Evolutionary conservation across 1,140 invertebrate species (phyloP).

Genomic region (Zaprionus nigranus): DNA sequence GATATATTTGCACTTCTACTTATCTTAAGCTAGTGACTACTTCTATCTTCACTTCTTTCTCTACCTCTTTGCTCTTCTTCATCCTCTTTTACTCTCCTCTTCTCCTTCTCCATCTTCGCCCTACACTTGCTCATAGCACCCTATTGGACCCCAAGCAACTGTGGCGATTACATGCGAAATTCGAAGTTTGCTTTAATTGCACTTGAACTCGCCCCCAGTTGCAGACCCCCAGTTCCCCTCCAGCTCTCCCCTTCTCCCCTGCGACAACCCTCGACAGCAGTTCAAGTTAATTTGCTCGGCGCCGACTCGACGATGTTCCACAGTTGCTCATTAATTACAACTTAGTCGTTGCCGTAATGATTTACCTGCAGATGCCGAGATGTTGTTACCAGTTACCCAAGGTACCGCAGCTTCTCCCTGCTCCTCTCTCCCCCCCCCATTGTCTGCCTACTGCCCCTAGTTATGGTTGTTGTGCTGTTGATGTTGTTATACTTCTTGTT

Average conservation of each 20-base stretch:
- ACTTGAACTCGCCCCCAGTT: conserved; percentile 47
- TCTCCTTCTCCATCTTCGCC: background rate
- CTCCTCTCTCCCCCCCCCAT: background rate
- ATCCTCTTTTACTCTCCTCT: background rate
- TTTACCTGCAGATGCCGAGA: conserved; percentile 62
- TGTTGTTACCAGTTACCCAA: conserved; percentile 25
- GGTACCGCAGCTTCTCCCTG: background rate
- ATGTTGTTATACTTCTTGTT: conserved; percentile 26
- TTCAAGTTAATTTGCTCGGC: conserved; percentile 75
- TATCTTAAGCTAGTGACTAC: background rate
- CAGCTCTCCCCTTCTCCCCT: background rate
- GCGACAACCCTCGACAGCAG: conserved; percentile 37
- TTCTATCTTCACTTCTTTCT: background rate
- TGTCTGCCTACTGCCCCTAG: background rate
- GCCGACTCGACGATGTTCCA: conserved; percentile 61
- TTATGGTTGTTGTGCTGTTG: background rate
- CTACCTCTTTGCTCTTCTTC: no score
- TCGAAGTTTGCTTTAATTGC: conserved; percentile 68
- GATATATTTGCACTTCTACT: no score
- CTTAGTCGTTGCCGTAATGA: conserved; percentile 67
- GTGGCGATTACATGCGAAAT: conserved; percentile 65
- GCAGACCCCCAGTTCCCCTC: background rate
- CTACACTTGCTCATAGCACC: background rate
- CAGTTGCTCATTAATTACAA: conserved; percentile 78
- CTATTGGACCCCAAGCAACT: background rate